Conservation (phyloP, 1,140 invertebrate genomes). For the Heliconius hermathena region DNA sequence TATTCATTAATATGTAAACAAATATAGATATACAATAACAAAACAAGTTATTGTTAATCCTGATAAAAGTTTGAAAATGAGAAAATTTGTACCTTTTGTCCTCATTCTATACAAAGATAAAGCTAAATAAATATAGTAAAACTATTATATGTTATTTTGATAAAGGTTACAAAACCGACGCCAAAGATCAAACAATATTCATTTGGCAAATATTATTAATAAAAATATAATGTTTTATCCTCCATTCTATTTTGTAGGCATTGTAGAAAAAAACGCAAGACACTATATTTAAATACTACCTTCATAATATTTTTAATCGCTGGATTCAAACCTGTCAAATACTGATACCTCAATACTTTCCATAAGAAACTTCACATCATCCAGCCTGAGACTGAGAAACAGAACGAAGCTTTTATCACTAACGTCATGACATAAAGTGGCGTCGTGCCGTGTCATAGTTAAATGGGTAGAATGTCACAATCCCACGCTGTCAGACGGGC, state of each 20-base stretch:
- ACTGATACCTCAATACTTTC: too few species aligned
- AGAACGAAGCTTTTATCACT: not conserved
- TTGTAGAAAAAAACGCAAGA: too few species aligned
- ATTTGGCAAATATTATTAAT: not conserved
- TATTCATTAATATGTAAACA: too few species aligned
- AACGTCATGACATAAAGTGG: not conserved
- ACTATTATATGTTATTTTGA: not conserved
- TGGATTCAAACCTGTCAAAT: too few species aligned
- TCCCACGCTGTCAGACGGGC: constrained; percentile 14
- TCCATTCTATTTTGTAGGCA: too few species aligned
- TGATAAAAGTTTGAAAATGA: not conserved
- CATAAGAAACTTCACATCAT: not conserved
- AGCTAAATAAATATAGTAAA: not conserved
- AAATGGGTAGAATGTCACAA: constrained; percentile 7
- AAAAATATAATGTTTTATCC: not conserved
- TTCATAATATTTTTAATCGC: too few species aligned
- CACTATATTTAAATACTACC: too few species aligned
- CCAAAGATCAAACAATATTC: not conserved
- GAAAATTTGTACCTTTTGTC: not conserved
- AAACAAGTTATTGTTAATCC: not conserved
- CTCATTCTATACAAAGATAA: not conserved
- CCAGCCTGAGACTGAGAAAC: not conserved
- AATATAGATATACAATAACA: not conserved
- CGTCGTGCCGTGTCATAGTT: constrained; percentile 13
- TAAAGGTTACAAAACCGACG: not conserved